Percentiles rank a stretch among this genome's conserved stretches.
Conservation (phyloP, 1,140 invertebrate species). For the Pachyrhynchus sulphureomaculatus region DNA sequence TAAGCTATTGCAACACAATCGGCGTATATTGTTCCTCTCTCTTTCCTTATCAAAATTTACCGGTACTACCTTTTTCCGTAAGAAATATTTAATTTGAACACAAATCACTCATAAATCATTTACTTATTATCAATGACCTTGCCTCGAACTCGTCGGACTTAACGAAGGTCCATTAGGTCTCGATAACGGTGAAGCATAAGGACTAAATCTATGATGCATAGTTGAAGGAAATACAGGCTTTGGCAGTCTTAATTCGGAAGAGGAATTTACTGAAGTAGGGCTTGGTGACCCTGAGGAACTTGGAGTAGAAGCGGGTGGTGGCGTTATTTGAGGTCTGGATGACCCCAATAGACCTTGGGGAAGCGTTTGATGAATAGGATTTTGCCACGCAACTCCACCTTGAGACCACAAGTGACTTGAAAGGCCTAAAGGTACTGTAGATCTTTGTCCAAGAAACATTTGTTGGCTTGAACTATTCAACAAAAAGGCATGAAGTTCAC, state of each 20-base stretch:
- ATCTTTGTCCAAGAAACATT: slow-evolving; percentile 46
- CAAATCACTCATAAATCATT: no score
- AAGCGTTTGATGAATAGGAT: slow-evolving; percentile 41
- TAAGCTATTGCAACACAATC: no score
- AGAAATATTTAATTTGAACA: no score
- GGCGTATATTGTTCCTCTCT: no score
- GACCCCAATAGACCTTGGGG: slow-evolving; percentile 46
- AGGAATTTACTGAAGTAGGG: slow-evolving; percentile 46
- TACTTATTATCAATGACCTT: slow-evolving; percentile 39
- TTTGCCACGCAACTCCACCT: slow-evolving; percentile 39
- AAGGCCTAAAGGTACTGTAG: slow-evolving; percentile 41
- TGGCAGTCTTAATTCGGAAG: slow-evolving; percentile 46
- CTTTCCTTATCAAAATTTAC: no score
- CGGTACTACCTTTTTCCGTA: no score
- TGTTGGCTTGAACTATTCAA: slow-evolving; percentile 45
- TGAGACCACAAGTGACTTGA: slow-evolving; percentile 43
- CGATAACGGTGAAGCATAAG: slow-evolving; percentile 41
- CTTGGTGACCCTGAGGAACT: slow-evolving; percentile 51
- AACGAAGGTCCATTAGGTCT: slow-evolving; percentile 37
- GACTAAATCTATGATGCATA: slow-evolving; percentile 46
- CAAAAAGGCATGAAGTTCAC: slow-evolving; percentile 49
- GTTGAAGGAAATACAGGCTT: slow-evolving; percentile 47
- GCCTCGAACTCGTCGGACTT: slow-evolving; percentile 39
- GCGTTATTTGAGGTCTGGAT: slow-evolving; percentile 47
- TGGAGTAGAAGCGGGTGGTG: slow-evolving; percentile 49